phyloP scores from a whole-genome alignment of 2,113 vertebrate species.

The western clawed frog (Xenopus tropicalis) region DNA sequence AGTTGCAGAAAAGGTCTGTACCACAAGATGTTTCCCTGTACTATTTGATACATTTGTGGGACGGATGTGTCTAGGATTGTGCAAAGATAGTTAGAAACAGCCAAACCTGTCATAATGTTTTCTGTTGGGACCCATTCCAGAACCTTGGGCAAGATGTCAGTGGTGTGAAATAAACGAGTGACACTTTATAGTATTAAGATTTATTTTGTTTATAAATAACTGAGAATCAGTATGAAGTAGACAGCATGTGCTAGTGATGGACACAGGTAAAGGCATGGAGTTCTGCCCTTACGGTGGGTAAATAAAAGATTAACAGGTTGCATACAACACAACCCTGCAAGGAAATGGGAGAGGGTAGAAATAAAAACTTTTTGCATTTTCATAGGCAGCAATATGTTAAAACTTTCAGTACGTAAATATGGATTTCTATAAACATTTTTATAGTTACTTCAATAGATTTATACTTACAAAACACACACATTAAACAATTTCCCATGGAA shows the following conservation, averaged over 20 bases:
- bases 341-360: background rate
- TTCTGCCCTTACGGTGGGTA: slow-evolving; percentile 10
- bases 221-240: background rate
- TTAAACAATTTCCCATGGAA: slow-evolving; percentile 10
- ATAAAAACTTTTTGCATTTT: slow-evolving; percentile 17
- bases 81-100: too few relatives aligned
- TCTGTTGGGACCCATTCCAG: too few relatives aligned
- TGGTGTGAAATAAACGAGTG: too few relatives aligned
- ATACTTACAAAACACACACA: slow-evolving; percentile 41
- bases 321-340: slow-evolving; percentile 26
- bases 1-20: too few relatives aligned
- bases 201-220: background rate
- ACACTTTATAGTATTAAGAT: too few relatives aligned
- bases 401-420: slow-evolving; percentile 25
- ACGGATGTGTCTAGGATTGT: too few relatives aligned
- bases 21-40: too few relatives aligned
- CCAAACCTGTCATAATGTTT: too few relatives aligned
- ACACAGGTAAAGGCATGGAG: background rate
- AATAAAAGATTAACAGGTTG: slow-evolving; percentile 33
- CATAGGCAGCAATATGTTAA: slow-evolving; percentile 33
- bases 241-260: background rate
- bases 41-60: too few relatives aligned
- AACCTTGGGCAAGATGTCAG: too few relatives aligned
- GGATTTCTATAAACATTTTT: slow-evolving; percentile 44
- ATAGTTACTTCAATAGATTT: slow-evolving; percentile 30